Evolutionary conservation across 2,888 invertebrate species (phyloP), one percentile per base, ranked within the genome.

Genomic region (Hydraecia micacea): DNA sequence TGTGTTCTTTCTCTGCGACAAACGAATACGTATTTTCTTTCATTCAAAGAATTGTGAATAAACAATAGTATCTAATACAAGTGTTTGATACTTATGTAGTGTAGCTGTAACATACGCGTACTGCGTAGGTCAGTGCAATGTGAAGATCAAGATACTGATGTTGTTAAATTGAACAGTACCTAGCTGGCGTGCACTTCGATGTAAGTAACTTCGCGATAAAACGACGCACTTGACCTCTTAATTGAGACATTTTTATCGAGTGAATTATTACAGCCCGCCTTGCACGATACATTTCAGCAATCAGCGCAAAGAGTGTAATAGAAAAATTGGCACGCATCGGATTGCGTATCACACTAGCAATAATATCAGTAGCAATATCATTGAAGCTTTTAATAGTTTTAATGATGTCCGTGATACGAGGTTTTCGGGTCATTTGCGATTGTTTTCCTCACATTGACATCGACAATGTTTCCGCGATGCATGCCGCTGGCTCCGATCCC

Each of bases 191-290:
- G 87, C 88, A 90, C 85, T 86, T 78, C 80, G 86, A 90, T 90
- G 91, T 89, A 92, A 92, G 91, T 91, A 92, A 87, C 89, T 79
- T 73, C 78, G 87, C 88, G 91, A 92, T 93, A 92, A 92, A 93
- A 90, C 86, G 84, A 84, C 91, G 93, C 93, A 91, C 94, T 95
- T 95, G 94, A 94, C 95, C 95, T 92, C 93, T 94, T 93, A 94
- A 93, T 92, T 91, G 89, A 91, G 89, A 90, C 91, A 91, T 89
- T 93, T 93, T 93, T 92, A 93, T 93, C 91, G 87, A 84, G 81
- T 88, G 87, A 93, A 91, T 92, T 92, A 92, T 90, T 88, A 89
- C 85, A 82, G 83, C 83, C 84, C 83, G 79, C 84, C 82, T 86
- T 87, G 84, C 90, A 86, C 86, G 88, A 88, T 79, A 88, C 79